These are phyloP conservation scores for Trachelus iudaicus DNA, from an alignment of 2,888 invertebrate species.

Conservation along the genomic window DNA sequence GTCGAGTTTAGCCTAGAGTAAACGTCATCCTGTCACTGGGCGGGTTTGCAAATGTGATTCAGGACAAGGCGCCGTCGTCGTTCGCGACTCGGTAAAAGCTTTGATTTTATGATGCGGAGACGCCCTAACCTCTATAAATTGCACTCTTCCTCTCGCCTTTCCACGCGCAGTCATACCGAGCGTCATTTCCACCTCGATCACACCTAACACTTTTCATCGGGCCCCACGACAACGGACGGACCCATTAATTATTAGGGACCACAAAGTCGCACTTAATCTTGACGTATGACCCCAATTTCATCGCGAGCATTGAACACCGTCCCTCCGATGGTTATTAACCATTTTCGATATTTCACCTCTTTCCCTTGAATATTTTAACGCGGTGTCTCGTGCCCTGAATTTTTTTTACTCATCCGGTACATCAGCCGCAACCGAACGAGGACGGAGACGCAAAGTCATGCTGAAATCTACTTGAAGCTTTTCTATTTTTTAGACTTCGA, in stretches of 20 bases:
- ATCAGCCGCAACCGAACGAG: neutral
- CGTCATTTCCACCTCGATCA: constrained; percentile 22
- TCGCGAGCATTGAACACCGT: neutral
- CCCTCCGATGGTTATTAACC: neutral
- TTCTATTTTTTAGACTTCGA: too few relatives aligned
- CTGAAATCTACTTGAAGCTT: neutral
- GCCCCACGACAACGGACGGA: neutral
- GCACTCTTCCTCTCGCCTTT: neutral
- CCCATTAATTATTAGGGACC: neutral
- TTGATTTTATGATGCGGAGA: constrained; percentile 26
- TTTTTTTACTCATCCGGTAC: neutral
- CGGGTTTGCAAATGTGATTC: constrained; percentile 27
- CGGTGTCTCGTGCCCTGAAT: neutral
- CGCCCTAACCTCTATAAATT: constrained; percentile 23
- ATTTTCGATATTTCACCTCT: neutral
- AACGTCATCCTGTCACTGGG: constrained; percentile 22
- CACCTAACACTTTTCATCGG: constrained; percentile 19
- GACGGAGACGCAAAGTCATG: neutral
- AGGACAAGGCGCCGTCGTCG: constrained; percentile 13
- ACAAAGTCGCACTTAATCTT: neutral
- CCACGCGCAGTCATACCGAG: neutral
- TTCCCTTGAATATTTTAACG: neutral
- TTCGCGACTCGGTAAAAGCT: constrained; percentile 22
- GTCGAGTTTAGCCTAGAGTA: constrained; percentile 21
- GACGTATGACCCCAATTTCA: neutral